Evolutionary conservation across 2,888 invertebrate species (phyloP).

Genomic region (Melipona bicolor): DNA sequence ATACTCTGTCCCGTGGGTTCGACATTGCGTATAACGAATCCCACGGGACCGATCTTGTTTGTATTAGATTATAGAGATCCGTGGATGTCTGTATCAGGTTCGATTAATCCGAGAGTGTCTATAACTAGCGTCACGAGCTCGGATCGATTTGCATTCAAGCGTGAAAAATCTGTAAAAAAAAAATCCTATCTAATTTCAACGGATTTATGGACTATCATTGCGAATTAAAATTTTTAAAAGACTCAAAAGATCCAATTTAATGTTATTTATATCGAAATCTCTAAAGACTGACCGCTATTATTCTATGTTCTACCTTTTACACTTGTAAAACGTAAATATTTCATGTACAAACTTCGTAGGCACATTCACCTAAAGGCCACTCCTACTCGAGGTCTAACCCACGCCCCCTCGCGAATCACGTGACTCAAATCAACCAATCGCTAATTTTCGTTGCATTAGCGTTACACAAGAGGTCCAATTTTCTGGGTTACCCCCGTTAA

Average conservation of each 20-base stretch:
- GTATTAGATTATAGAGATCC: slow-evolving; percentile 19
- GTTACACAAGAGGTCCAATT: no score
- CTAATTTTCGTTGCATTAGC: no score
- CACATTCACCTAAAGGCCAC: no score
- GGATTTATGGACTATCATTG: neutral
- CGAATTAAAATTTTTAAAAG: neutral
- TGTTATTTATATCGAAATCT: neutral
- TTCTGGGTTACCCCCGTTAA: no score
- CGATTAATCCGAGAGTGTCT: slow-evolving; percentile 1
- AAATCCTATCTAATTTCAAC: neutral
- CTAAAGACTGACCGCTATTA: no score
- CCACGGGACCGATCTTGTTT: neutral
- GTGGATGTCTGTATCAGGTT: neutral
- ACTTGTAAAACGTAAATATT: no score
- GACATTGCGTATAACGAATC: slow-evolving; percentile 15
- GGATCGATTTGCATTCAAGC: neutral
- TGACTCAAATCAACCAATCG: no score
- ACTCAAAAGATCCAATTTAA: neutral
- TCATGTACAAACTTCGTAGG: no score
- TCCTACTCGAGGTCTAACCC: no score
- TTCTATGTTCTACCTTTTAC: no score
- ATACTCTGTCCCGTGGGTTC: neutral
- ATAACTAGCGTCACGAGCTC: neutral
- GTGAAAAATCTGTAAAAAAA: neutral
- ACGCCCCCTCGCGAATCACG: no score